phyloP scores from a whole-genome alignment of 2,113 vertebrate species.

The chimpanzee (Pan troglodytes) region NHGRI_mPanTro3-v2.1_pri NC_072417.2:79839001-79839500 shows the following conservation, averaged over 20 bases:
- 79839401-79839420: not conserved
- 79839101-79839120: not conserved
- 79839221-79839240: not conserved
- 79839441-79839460: not conserved
- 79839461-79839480: not conserved
- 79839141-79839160: not conserved
- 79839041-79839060: rapidly evolving
- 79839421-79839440: not conserved
- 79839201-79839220: not conserved
- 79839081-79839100: not conserved
- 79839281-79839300: not conserved
- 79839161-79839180: not conserved
- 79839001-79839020: rapidly evolving
- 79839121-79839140: rapidly evolving
- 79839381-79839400: not conserved
- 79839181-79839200: not conserved
- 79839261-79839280: not conserved
- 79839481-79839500: rapidly evolving
- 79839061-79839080: rapidly evolving
- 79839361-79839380: too few relatives aligned
- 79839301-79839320: not conserved
- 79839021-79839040: rapidly evolving
- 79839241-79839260: too few relatives aligned
- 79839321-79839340: too few relatives aligned
- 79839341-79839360: too few relatives aligned